Evolutionary conservation across 2,113 vertebrate species (phyloP).

Genomic region (Emberiza fucata): DNA sequence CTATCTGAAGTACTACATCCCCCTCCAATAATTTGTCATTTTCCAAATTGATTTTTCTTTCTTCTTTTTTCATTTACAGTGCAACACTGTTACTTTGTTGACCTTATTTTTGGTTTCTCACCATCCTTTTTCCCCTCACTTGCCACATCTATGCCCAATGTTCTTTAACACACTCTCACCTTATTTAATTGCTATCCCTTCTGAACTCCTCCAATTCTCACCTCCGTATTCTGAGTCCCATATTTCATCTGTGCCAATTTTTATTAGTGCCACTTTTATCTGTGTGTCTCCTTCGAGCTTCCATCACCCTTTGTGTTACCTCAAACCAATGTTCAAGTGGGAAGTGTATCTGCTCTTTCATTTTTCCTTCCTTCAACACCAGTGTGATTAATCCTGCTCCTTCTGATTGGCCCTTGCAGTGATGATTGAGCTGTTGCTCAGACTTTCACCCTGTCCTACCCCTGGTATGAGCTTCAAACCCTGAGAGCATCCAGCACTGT

Average conservation of each 20-base stretch:
- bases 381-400: slow-evolving; percentile 3
- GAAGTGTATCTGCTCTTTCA: background rate
- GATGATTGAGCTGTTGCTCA: slow-evolving; percentile 1
- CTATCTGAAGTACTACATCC: background rate
- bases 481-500: background rate
- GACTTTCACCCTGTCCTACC: background rate
- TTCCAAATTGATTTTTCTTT: background rate
- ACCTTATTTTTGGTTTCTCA: background rate
- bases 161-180: background rate
- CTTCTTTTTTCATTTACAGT: background rate
- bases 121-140: background rate
- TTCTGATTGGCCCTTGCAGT: background rate
- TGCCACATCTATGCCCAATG: background rate
- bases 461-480: background rate
- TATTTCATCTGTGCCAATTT: slow-evolving; percentile 4
- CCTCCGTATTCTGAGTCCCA: background rate
- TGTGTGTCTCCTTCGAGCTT: background rate
- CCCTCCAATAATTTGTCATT: background rate
- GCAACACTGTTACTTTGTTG: background rate
- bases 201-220: background rate
- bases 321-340: background rate
- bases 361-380: slow-evolving; percentile 25
- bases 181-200: background rate
- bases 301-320: background rate
- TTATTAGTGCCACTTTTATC: slow-evolving; percentile 16